Conservation (phyloP, 2,113 vertebrate genomes). For the Pipa parva region DNA sequence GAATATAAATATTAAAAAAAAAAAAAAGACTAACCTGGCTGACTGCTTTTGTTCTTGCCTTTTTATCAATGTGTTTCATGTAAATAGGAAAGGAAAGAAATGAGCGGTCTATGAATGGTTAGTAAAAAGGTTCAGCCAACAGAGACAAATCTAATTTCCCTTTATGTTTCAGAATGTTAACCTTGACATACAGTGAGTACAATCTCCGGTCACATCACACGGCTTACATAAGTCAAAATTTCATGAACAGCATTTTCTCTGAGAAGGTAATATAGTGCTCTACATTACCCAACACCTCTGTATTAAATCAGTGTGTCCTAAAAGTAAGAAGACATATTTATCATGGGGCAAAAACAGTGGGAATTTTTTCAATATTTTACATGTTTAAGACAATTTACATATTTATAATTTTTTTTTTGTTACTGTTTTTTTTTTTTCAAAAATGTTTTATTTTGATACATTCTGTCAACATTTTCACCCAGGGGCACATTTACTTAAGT, state of each 20-base stretch:
- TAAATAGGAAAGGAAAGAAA: slow-evolving; percentile 24
- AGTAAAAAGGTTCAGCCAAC: slow-evolving; percentile 32
- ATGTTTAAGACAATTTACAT: no score
- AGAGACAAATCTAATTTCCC: slow-evolving; percentile 38
- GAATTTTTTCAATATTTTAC: no score
- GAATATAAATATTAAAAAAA: neutral
- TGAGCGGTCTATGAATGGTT: slow-evolving; percentile 40
- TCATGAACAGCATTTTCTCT: slow-evolving; percentile 16
- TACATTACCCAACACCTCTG: no score
- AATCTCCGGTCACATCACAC: slow-evolving; percentile 35
- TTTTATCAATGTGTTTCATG: slow-evolving; percentile 2
- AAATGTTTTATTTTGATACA: no score
- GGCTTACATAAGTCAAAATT: slow-evolving; percentile 37
- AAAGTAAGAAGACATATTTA: no score
- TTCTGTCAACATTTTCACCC: no score
- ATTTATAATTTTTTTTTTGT: no score
- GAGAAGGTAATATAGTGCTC: no score
- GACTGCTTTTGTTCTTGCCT: slow-evolving; percentile 18
- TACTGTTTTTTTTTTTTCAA: no score
- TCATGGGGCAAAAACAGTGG: no score
- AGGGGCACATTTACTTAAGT: no score
- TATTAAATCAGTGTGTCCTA: no score
- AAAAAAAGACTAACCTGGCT: neutral
- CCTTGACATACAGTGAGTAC: neutral
- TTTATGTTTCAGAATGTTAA: slow-evolving; percentile 20